Conservation (phyloP, 2,113 vertebrate genomes). For the Coptodon bakossiorum region DNA sequence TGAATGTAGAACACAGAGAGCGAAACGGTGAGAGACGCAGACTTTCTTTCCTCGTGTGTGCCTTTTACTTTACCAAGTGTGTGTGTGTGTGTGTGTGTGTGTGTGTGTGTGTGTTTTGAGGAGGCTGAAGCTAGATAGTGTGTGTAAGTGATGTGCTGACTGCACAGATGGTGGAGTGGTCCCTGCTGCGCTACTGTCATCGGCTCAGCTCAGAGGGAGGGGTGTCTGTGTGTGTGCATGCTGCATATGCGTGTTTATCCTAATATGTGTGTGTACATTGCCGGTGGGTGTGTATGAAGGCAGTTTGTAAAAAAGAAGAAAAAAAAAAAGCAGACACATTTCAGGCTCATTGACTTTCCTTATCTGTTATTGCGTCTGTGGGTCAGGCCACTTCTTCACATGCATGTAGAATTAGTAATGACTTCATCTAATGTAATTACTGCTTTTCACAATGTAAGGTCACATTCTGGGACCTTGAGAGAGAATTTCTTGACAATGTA, state of each 20-base stretch:
- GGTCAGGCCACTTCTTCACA: constrained; percentile 14
- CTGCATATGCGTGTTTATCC: background rate
- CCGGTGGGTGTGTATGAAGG: constrained; percentile 8
- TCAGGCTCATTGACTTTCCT: constrained; percentile 44
- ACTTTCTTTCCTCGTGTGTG: background rate
- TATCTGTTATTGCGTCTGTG: constrained; percentile 20
- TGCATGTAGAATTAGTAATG: constrained; percentile 13
- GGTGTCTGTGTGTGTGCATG: background rate
- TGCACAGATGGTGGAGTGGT: constrained; percentile 73
- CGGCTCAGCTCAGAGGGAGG: constrained; percentile 42
- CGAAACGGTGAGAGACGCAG: background rate
- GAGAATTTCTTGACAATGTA: background rate
- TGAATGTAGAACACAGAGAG: background rate
- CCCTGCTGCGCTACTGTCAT: constrained; percentile 71
- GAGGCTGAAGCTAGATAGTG: background rate
- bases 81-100: constrained; percentile 3
- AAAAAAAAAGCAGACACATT: constrained; percentile 27
- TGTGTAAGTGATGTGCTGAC: constrained; percentile 63
- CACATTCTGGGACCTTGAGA: background rate
- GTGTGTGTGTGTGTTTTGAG: background rate
- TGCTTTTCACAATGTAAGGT: background rate
- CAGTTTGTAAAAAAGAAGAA: constrained; percentile 17
- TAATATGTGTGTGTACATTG: constrained; percentile 11
- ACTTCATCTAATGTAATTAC: constrained; percentile 9
- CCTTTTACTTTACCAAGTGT: background rate